Evolutionary conservation across 2,888 invertebrate species (phyloP).

Genomic region (Drosophila hawaiiensis): DNA sequence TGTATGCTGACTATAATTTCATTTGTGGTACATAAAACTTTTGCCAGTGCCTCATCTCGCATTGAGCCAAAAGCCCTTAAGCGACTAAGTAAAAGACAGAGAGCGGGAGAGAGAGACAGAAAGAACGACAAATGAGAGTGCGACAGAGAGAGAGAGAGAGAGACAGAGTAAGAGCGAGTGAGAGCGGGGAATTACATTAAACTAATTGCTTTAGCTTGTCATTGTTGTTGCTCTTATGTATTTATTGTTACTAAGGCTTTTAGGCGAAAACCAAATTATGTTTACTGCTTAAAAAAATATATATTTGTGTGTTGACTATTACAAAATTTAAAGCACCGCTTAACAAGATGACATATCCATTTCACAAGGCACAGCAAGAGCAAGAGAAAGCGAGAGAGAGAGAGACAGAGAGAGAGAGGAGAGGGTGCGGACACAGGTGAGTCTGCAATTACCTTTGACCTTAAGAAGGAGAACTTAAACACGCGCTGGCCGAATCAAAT

Average conservation of each 20-base stretch:
- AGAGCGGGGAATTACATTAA: conserved; percentile 70
- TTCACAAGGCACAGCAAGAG: conserved; percentile 1
- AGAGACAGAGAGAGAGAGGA: not conserved
- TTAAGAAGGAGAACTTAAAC: conserved; percentile 33
- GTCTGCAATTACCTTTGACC: conserved; percentile 62
- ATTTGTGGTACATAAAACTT: conserved; percentile 79
- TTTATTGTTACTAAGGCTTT: conserved; percentile 60
- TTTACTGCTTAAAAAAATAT: conserved; percentile 61
- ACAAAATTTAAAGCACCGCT: conserved; percentile 41
- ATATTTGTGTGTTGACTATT: conserved; percentile 30
- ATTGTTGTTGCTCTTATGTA: conserved; percentile 60
- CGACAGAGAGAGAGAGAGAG: not conserved
- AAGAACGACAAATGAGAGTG: conserved; percentile 10
- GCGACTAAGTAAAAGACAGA: conserved; percentile 16
- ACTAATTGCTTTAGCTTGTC: conserved; percentile 80
- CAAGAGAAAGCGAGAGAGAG: not conserved
- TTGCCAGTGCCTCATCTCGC: conserved; percentile 66
- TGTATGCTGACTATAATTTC: conserved; percentile 70
- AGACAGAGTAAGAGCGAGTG: conserved; percentile 10
- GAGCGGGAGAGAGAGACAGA: not conserved
- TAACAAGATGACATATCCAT: conserved; percentile 19
- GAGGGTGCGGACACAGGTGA: conserved; percentile 9
- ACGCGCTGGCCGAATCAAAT: conserved; percentile 49
- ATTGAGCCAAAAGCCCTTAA: conserved; percentile 28
- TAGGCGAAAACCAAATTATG: conserved; percentile 67